A percentile compares a stretch with the other conserved stretches of the same genome.
These are phyloP conservation scores for Furcula furcula DNA, from an alignment of 2,888 invertebrate genomes.

Conservation along the genomic window DNA sequence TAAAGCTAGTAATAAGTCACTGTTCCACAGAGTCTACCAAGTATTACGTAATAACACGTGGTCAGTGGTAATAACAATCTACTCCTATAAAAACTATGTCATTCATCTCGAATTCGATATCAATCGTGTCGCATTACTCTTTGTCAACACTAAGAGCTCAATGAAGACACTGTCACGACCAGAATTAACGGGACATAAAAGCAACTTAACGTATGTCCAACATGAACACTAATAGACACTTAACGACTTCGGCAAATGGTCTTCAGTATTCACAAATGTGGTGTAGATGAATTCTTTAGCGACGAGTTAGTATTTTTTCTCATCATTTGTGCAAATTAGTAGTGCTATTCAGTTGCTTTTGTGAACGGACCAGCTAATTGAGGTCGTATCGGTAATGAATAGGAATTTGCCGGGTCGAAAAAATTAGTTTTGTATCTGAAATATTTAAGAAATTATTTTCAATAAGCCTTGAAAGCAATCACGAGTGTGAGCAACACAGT, in stretches of 20 bases:
- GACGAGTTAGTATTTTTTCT: constrained; percentile 7
- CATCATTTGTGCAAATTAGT: constrained; percentile 6
- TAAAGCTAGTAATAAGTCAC: too few species aligned
- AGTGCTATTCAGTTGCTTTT: not conserved
- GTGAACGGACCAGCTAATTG: too few species aligned
- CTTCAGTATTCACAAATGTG: constrained; percentile 1
- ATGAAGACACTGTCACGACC: constrained; percentile 50
- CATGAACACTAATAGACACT: constrained; percentile 14
- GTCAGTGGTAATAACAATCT: too few species aligned
- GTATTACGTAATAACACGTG: too few species aligned
- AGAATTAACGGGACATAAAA: constrained; percentile 24
- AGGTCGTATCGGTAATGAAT: too few species aligned
- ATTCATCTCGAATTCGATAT: constrained; percentile 36
- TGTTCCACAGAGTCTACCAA: too few species aligned
- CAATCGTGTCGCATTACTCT: constrained; percentile 52
- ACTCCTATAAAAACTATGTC: constrained; percentile 37
- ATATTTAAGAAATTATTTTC: constrained; percentile 9
- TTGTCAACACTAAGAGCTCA: constrained; percentile 63
- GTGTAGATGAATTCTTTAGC: constrained; percentile 6
- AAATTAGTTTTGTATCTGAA: constrained; percentile 9
- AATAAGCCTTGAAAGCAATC: constrained; percentile 26
- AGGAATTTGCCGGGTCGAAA: too few species aligned
- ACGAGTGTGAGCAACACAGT: constrained; percentile 28
- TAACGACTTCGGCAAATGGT: constrained; percentile 13
- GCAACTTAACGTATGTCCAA: constrained; percentile 24